Conservation (phyloP, 2,113 vertebrate genomes). For the Cryptoleucopteryx plumbea region DNA sequence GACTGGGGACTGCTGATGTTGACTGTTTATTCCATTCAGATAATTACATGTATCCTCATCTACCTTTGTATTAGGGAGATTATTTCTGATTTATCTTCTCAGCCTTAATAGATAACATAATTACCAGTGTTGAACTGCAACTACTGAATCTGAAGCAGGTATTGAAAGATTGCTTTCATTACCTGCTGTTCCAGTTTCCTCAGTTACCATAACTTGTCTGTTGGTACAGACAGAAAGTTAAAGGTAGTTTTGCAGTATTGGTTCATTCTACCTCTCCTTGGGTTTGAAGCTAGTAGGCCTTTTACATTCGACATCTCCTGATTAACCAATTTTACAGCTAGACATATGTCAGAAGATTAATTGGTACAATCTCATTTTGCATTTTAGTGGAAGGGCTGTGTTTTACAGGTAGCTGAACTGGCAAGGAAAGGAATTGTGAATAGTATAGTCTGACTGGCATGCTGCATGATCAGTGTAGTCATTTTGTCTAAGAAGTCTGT, state of each 20-base stretch:
- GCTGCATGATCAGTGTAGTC: neutral
- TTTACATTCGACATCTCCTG: neutral
- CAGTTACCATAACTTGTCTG: neutral
- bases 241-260: slow-evolving; percentile 1
- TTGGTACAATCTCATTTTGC: neutral
- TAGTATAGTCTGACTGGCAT: neutral
- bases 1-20: neutral
- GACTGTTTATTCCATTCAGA: neutral
- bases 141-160: neutral
- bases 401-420: neutral
- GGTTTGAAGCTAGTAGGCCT: neutral
- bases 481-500: neutral
- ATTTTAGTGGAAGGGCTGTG: neutral
- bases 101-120: neutral
- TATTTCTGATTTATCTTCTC: slow-evolving; percentile 19
- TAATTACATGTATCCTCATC: neutral
- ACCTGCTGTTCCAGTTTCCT: neutral
- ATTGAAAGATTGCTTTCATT: slow-evolving; percentile 46
- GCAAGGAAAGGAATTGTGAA: neutral
- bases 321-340: neutral
- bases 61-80: neutral
- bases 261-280: neutral
- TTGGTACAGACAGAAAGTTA: slow-evolving; percentile 8
- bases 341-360: neutral
- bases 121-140: neutral